A percentile compares a stretch with the other conserved stretches of the same genome.
phyloP scores from a whole-genome alignment of 2,888 invertebrate genomes.

The Nipponacmea schrenckii region DNA sequence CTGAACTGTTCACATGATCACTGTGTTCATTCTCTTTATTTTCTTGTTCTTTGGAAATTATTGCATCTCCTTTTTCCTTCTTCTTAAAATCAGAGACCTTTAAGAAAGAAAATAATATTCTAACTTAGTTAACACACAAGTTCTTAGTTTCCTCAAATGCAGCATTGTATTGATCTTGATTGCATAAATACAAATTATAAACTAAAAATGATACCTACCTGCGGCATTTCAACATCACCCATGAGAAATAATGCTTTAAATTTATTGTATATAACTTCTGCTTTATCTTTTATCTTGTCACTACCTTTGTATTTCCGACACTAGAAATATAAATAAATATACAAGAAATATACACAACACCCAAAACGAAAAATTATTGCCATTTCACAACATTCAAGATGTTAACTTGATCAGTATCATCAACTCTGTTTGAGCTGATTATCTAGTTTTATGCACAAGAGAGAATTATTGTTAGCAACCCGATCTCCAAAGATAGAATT shows the following conservation, averaged over 20 bases:
- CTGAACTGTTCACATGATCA: constrained; percentile 6
- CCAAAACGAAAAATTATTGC: too few relatives aligned
- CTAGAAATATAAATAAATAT: constrained; percentile 43
- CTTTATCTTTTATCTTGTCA: constrained; percentile 64
- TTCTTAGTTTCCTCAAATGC: neutral
- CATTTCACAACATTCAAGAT: too few relatives aligned
- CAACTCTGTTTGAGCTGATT: too few relatives aligned
- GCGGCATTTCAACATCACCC: constrained; percentile 53
- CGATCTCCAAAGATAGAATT: too few relatives aligned
- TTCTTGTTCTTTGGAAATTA: constrained; percentile 30
- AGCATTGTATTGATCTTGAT: constrained; percentile 13
- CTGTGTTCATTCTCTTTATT: constrained; percentile 34
- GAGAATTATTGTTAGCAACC: neutral
- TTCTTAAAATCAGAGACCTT: constrained; percentile 24
- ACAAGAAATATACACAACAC: too few relatives aligned
- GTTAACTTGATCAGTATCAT: too few relatives aligned
- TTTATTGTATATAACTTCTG: constrained; percentile 67
- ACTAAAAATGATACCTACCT: too few relatives aligned
- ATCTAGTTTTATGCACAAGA: neutral
- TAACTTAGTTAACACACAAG: neutral
- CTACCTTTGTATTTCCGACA: constrained; percentile 66
- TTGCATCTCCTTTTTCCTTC: constrained; percentile 19
- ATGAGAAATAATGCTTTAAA: constrained; percentile 65
- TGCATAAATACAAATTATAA: too few relatives aligned
- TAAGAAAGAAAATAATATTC: neutral